These are phyloP conservation scores for Proterorhinus semilunaris DNA, from an alignment of 2,113 vertebrate genomes.

Conservation along the genomic window DNA sequence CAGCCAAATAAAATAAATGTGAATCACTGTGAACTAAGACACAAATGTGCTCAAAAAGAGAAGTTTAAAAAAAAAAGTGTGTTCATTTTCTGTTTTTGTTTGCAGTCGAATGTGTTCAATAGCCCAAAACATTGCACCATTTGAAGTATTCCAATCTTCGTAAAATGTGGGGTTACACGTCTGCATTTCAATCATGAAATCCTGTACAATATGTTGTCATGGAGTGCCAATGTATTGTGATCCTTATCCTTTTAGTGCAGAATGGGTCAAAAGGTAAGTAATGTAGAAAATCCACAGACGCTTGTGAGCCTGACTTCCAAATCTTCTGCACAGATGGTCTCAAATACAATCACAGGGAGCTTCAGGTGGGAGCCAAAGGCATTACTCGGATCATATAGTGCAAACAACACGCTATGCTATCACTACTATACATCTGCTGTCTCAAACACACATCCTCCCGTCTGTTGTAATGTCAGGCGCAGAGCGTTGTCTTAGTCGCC, in stretches of 20 bases:
- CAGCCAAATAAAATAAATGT: too few relatives aligned
- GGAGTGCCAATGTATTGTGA: background rate
- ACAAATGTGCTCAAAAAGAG: too few relatives aligned
- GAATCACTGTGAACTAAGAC: too few relatives aligned
- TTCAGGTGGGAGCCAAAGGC: conserved; percentile 26
- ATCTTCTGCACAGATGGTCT: conserved; percentile 30
- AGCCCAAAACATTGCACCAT: too few relatives aligned
- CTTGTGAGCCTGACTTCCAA: conserved; percentile 16
- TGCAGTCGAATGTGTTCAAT: too few relatives aligned
- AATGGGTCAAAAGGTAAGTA: background rate
- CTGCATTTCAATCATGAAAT: too few relatives aligned
- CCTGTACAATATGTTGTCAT: too few relatives aligned
- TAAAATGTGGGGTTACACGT: too few relatives aligned
- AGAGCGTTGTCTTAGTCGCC: background rate
- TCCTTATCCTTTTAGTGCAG: background rate
- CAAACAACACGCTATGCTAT: conserved; percentile 6
- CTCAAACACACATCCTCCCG: background rate
- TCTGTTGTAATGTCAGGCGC: background rate
- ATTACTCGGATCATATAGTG: conserved; percentile 15
- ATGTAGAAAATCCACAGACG: conserved; percentile 15
- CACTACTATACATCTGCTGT: background rate
- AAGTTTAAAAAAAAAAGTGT: too few relatives aligned
- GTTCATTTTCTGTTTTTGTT: too few relatives aligned
- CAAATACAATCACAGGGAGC: conserved; percentile 23
- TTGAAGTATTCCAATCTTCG: too few relatives aligned